Percentiles rank a stretch among this genome's conserved stretches.
These are phyloP conservation scores for Calcarius lapponicus DNA, from an alignment of 2,797 vertebrate genomes.

Conservation along the genomic window DNA sequence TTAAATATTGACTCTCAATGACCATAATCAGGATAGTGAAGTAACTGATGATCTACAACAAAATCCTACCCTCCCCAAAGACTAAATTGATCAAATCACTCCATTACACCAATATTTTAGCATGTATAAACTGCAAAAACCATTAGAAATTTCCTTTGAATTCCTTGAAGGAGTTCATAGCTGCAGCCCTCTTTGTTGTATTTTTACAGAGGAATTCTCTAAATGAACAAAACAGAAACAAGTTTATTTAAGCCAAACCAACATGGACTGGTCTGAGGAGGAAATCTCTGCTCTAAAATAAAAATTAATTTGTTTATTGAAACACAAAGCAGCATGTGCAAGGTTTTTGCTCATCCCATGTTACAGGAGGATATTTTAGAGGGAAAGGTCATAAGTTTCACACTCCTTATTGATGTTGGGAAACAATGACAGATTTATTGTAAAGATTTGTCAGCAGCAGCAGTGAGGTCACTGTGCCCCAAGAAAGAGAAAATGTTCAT, in stretches of 20 bases:
- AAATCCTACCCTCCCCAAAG: not conserved
- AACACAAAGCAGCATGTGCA: not conserved
- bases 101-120: not conserved
- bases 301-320: not conserved
- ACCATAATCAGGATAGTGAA: not conserved
- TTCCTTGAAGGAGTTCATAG: not conserved
- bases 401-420: not conserved
- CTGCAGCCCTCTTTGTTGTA: not conserved
- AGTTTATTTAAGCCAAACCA: not conserved
- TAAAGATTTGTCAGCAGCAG: not conserved
- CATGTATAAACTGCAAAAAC: not conserved
- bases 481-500: not conserved
- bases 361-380: not conserved
- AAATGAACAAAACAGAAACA: not conserved
- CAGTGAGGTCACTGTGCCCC: not conserved
- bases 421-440: not conserved
- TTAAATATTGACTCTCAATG: not conserved
- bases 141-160: not conserved
- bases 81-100: not conserved
- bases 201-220: not conserved
- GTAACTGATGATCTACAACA: not conserved
- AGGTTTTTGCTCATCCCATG: not conserved
- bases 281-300: not conserved
- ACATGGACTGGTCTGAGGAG: not conserved
- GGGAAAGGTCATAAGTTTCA: not conserved